Base-by-base conservation (phyloP, 2,113 vertebrate species). In the Potamarius usumacintae region DNA sequence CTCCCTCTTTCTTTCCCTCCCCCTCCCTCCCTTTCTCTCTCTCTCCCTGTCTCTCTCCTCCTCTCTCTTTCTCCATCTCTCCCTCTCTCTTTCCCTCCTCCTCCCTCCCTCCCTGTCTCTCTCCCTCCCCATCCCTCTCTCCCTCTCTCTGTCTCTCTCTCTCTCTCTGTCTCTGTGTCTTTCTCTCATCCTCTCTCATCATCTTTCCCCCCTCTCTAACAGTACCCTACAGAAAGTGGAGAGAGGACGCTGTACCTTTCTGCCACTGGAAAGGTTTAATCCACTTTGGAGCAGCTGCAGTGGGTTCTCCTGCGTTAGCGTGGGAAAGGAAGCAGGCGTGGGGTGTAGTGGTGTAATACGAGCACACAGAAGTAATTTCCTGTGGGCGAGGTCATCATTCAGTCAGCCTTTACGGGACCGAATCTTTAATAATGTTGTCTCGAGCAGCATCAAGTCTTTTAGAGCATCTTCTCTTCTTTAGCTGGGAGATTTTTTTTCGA, bases 311-410 rank as follows among this genome's bases (percentile, higher is more conserved):
- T 18, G 8, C 50, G 77, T 58, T 72, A 77, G 69, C 50, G 22
- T 77, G 74, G 53, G 34, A 62, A 67, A 82, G 78, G 50, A 89
- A 83, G 69, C 18, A 79, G 57, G 53, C 77, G 53, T 85, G 83
- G 87, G 83, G 91, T 90, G 57, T 89, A 82, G 69, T 91, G 52
- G 62, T 57, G 90, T 90, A 92, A 93, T 87, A 84, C 85, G 90
- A 93, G 90, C 89, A 58, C 89, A 20, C 0, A 76, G 20, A 62
- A 77, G 88, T 85, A 87, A 65, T 94, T 94, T 95, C 94, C 93
- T 92, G 90, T 93, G 89, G 91, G 86, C 83, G 92, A 91, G 92
- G 93, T 94, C 92, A 91, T 91, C 91, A 82, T 92, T 90, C 89
- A 91, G 86, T 90, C 89, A 89, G 88, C 90, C 92, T 93, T 94